Percentiles rank a stretch among this genome's conserved stretches.
Conservation (phyloP, 1,140 invertebrate genomes). For the Trichomalopsis sarcophagae region DNA sequence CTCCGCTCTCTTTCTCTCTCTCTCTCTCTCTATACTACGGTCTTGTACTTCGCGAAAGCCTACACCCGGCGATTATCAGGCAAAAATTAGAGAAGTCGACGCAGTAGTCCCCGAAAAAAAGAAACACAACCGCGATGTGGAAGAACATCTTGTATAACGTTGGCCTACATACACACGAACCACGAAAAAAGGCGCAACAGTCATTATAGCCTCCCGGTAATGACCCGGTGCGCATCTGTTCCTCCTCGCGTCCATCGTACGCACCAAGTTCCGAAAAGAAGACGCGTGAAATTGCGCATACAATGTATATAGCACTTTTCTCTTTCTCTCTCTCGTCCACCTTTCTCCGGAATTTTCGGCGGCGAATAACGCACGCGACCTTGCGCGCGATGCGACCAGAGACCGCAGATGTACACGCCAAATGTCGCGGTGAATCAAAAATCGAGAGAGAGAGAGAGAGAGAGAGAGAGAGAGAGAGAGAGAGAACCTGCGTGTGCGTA, state of each 20-base stretch:
- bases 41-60: too few species aligned
- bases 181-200: not conserved
- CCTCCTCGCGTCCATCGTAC: too few species aligned
- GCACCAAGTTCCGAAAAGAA: not conserved
- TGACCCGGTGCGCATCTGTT: not conserved
- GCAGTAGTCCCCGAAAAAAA: too few species aligned
- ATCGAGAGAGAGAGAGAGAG: not conserved
- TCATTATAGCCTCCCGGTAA: not conserved
- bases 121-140: not conserved
- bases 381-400: not conserved
- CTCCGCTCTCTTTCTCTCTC: too few species aligned
- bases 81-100: not conserved
- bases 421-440: too few species aligned
- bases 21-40: too few species aligned
- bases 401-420: not conserved
- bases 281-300: conserved; percentile 33
- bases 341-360: not conserved
- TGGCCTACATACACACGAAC: conserved; percentile 14
- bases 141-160: not conserved
- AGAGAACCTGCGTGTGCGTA: not conserved
- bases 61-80: not conserved
- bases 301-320: not conserved
- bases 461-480: not conserved
- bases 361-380: not conserved
- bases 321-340: too few species aligned